A percentile compares a stretch with the other conserved stretches of the same genome.
phyloP scores from a whole-genome alignment of 2,888 invertebrate species.

The Drosophila multiciliata region DNA sequence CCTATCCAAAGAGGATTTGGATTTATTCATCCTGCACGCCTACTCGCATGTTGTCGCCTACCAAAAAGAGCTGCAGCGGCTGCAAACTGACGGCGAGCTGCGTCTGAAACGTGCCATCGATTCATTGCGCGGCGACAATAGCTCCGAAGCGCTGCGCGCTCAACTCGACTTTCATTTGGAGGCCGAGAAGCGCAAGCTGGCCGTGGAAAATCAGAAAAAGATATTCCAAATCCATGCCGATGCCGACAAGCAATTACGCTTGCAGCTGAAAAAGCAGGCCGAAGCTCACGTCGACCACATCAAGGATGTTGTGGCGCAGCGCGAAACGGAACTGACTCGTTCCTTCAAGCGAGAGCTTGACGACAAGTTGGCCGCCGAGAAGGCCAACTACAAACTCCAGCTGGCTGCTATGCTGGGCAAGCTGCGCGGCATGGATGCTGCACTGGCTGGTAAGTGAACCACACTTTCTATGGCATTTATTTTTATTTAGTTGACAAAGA shows the following conservation, averaged over 20 bases:
- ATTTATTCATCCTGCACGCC: slow-evolving; percentile 92
- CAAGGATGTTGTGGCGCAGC: slow-evolving; percentile 88
- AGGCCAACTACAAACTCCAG: slow-evolving; percentile 89
- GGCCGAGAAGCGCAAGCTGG: slow-evolving; percentile 88
- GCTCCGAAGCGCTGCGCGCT: slow-evolving; percentile 85
- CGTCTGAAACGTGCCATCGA: slow-evolving; percentile 89
- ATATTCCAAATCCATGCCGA: slow-evolving; percentile 88
- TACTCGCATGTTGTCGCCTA: slow-evolving; percentile 91
- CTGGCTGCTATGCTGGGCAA: slow-evolving; percentile 90
- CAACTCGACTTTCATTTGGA: slow-evolving; percentile 90
- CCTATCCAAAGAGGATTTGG: slow-evolving; percentile 88
- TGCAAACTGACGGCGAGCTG: slow-evolving; percentile 88
- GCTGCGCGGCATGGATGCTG: slow-evolving; percentile 91
- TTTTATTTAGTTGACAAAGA: neutral
- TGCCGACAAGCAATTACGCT: slow-evolving; percentile 90
- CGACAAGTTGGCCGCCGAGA: slow-evolving; percentile 89
- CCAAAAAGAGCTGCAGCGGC: slow-evolving; percentile 90
- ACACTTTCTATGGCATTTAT: neutral
- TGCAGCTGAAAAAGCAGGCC: slow-evolving; percentile 92
- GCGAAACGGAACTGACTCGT: slow-evolving; percentile 86
- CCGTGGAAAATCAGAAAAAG: slow-evolving; percentile 89
- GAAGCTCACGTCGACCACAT: slow-evolving; percentile 94
- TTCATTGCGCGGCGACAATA: slow-evolving; percentile 87
- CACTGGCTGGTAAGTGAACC: slow-evolving; percentile 88
- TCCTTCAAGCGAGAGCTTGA: slow-evolving; percentile 87